Conservation (phyloP, 2,888 invertebrate genomes). For the Sesia apiformis region DNA sequence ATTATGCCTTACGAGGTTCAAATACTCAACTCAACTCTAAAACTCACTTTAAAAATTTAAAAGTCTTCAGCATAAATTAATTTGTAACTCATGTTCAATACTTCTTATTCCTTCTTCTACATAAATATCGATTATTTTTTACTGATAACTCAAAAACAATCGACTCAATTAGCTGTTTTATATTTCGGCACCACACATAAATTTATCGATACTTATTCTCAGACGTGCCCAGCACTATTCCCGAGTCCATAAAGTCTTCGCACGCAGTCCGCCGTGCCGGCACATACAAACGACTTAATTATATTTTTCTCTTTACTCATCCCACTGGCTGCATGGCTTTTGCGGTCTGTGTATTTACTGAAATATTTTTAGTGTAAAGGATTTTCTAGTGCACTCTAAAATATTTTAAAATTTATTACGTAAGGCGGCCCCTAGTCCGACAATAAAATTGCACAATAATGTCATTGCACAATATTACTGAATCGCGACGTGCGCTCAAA, state of each 20-base stretch:
- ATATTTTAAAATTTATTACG: too few relatives aligned
- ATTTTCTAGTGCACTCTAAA: too few relatives aligned
- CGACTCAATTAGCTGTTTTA: neutral
- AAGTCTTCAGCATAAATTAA: too few relatives aligned
- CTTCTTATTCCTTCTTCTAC: neutral
- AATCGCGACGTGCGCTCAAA: too few relatives aligned
- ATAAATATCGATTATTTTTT: neutral
- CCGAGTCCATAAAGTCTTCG: conserved; percentile 19
- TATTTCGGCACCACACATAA: neutral
- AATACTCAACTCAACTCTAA: too few relatives aligned
- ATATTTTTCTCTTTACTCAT: conserved; percentile 36
- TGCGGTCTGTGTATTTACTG: neutral
- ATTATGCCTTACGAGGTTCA: too few relatives aligned
- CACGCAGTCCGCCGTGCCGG: conserved; percentile 46
- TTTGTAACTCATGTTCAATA: too few relatives aligned
- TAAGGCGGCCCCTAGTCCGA: too few relatives aligned
- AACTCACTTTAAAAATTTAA: too few relatives aligned
- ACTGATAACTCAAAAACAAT: neutral
- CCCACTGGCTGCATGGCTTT: neutral
- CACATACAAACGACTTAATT: conserved; percentile 64
- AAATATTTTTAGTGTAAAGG: too few relatives aligned
- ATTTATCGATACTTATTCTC: neutral
- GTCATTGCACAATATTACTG: too few relatives aligned
- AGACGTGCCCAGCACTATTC: neutral
- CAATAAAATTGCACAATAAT: too few relatives aligned